Conservation (phyloP, 1,140 invertebrate genomes). For the Parasteatoda tepidariorum region DNA sequence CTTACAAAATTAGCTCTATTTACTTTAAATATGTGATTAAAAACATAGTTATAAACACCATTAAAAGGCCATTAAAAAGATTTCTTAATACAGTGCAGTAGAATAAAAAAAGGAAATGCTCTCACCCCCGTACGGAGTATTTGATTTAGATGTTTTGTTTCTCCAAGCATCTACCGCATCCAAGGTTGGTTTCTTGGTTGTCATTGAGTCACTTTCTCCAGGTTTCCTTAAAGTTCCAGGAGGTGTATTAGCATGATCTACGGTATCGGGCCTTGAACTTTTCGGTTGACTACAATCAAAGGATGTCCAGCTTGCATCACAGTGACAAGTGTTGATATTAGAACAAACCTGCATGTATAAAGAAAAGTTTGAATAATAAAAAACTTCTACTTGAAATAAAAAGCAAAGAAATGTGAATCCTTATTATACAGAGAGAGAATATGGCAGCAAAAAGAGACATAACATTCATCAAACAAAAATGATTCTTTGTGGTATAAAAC, state of each 20-base stretch:
- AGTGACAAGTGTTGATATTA: conserved; percentile 91
- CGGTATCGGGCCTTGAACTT: conserved; percentile 25
- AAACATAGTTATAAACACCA: too few relatives aligned
- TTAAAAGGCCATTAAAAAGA: too few relatives aligned
- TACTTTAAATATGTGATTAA: too few relatives aligned
- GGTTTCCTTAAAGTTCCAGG: conserved; percentile 33
- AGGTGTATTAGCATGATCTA: conserved; percentile 26
- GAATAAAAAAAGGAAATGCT: background rate
- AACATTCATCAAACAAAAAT: too few relatives aligned
- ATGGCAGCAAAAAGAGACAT: too few relatives aligned
- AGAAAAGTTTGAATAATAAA: too few relatives aligned
- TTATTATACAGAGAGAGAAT: too few relatives aligned
- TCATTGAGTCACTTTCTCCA: conserved; percentile 17
- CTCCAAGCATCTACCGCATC: conserved; percentile 49
- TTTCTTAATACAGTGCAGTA: too few relatives aligned
- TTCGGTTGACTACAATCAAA: conserved; percentile 84
- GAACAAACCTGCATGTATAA: conserved; percentile 82
- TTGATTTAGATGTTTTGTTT: conserved; percentile 60
- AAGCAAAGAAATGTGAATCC: too few relatives aligned
- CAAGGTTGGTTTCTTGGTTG: conserved; percentile 13
- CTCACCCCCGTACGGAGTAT: conserved; percentile 43
- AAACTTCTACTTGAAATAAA: too few relatives aligned
- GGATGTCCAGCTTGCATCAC: conserved; percentile 88
- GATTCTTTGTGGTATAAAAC: too few relatives aligned
- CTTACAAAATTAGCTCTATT: too few relatives aligned